Evolutionary conservation across 2,113 vertebrate genomes (phyloP).

Genomic region (Psilopsiagon aymara): DNA sequence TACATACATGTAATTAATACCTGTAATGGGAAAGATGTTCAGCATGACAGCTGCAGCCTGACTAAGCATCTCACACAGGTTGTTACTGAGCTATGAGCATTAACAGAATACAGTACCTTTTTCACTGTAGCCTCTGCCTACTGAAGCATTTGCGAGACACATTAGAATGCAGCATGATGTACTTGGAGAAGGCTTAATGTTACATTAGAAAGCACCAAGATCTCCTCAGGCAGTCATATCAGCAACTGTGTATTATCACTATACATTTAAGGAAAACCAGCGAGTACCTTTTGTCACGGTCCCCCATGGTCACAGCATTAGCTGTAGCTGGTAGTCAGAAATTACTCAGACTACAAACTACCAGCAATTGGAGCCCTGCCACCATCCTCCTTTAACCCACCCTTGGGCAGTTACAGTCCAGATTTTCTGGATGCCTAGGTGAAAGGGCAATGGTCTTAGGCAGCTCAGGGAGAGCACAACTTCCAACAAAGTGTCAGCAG

Average conservation of each 20-base stretch:
- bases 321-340: neutral
- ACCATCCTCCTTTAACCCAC: neutral
- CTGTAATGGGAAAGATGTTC: neutral
- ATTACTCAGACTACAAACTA: neutral
- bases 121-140: neutral
- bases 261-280: neutral
- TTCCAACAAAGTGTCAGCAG: neutral
- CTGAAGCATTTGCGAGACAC: neutral
- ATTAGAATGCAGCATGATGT: slow-evolving; percentile 24
- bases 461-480: neutral
- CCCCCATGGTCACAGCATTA: neutral
- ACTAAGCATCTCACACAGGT: neutral
- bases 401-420: neutral
- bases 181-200: neutral
- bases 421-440: neutral
- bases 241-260: neutral
- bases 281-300: neutral
- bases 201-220: neutral
- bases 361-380: neutral
- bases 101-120: neutral
- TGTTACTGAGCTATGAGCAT: neutral
- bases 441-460: neutral
- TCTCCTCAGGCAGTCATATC: slow-evolving; percentile 42
- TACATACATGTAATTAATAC: neutral
- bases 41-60: neutral